A percentile compares a stretch with the other conserved stretches of the same genome.
Evolutionary conservation across 2,888 invertebrate species (phyloP).

Genomic region (Hirtodrosophila confusa): DNA sequence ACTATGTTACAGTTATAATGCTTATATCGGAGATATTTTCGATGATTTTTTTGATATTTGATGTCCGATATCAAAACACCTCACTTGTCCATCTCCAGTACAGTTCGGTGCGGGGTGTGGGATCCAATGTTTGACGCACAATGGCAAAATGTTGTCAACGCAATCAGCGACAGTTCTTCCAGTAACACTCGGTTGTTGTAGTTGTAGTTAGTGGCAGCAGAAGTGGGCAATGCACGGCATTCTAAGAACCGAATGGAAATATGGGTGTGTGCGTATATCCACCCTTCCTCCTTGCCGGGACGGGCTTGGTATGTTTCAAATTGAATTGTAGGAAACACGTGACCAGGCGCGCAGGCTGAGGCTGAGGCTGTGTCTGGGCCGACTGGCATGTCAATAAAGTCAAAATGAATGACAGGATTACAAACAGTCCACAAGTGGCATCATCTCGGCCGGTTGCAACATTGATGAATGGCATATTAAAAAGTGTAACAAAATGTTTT

Average conservation of each 20-base stretch:
- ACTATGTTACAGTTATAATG: too few species aligned
- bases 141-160: constrained; percentile 80
- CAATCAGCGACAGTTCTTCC: constrained; percentile 67
- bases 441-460: constrained; percentile 19
- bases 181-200: background rate
- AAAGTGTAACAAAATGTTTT: constrained; percentile 58
- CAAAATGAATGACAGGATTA: constrained; percentile 75
- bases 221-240: constrained; percentile 44
- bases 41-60: too few species aligned
- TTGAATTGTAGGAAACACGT: constrained; percentile 78
- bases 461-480: constrained; percentile 43
- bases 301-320: constrained; percentile 63
- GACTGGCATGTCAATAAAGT: constrained; percentile 75
- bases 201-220: constrained; percentile 60
- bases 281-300: background rate
- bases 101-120: too few species aligned
- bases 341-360: constrained; percentile 50
- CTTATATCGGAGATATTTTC: too few species aligned
- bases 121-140: constrained; percentile 52
- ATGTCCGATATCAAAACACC: too few species aligned
- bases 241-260: too few species aligned
- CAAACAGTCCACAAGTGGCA: constrained; percentile 75
- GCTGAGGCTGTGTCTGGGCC: constrained; percentile 17
- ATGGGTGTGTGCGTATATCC: constrained; percentile 6
- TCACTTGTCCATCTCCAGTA: too few species aligned